Evolutionary conservation across 1,140 invertebrate species (phyloP).

Genomic region (Drosophila sechellia): DNA sequence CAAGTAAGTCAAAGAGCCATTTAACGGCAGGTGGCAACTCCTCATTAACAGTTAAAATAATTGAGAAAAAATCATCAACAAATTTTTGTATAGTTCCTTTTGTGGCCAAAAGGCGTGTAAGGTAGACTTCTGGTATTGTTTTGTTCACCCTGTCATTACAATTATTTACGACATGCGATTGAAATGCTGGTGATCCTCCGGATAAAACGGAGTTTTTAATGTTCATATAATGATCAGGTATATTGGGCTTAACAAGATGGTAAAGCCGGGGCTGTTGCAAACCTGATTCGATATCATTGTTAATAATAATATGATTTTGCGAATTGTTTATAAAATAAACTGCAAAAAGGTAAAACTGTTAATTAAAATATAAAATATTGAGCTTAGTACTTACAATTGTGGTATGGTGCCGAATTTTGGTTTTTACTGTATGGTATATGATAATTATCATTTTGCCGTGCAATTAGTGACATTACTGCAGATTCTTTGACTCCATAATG

Average conservation of each 20-base stretch:
- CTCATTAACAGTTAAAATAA: conserved; percentile 95
- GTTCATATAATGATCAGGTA: conserved; percentile 84
- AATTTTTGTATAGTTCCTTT: conserved; percentile 98
- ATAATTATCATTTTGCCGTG: conserved; percentile 93
- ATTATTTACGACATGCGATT: conserved; percentile 32
- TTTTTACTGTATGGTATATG: conserved; percentile 89
- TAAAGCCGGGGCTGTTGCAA: conserved; percentile 86
- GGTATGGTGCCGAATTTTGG: conserved; percentile 91
- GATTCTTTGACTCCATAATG: conserved; percentile 97
- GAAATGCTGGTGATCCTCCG: conserved; percentile 53
- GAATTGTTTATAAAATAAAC: conserved; percentile 86
- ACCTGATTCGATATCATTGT: conserved; percentile 91
- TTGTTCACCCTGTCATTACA: conserved; percentile 91
- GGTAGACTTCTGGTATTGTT: conserved; percentile 97
- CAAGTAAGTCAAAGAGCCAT: conserved; percentile 97
- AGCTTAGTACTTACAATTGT: conserved; percentile 87
- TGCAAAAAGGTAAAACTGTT: conserved; percentile 32
- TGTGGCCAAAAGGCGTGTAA: conserved; percentile 95
- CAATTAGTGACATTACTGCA: conserved; percentile 96
- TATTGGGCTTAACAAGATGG: conserved; percentile 93
- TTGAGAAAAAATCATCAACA: conserved; percentile 97
- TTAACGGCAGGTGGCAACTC: conserved; percentile 96
- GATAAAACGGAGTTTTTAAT: conserved; percentile 82
- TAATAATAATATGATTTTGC: conserved; percentile 91
- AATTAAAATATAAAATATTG: not conserved